Evolutionary conservation across 2,797 vertebrate species (phyloP).

Genomic region (Liasis olivaceus): DNA sequence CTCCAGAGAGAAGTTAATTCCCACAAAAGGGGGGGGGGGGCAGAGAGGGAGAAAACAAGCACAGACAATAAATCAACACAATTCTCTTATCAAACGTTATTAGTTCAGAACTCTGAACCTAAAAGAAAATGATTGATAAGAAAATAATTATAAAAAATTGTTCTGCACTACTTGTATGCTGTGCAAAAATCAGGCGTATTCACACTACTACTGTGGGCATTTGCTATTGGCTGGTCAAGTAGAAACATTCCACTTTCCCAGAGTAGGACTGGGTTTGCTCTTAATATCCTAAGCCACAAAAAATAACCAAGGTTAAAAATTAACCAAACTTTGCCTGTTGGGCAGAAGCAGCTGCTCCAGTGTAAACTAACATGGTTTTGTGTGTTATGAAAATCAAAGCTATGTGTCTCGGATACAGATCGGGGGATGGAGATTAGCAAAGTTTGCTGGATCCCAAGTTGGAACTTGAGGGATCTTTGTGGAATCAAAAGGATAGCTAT

Average conservation of each 20-base stretch:
- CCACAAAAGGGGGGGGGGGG: not conserved
- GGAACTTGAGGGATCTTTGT: not conserved
- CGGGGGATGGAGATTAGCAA: not conserved
- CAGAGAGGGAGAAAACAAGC: not conserved
- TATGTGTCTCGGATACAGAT: not conserved
- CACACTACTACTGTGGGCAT: not conserved
- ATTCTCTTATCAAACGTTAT: not conserved
- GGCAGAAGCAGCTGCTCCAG: too few species aligned
- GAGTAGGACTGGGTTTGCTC: not conserved
- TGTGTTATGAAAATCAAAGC: not conserved
- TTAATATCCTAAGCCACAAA: not conserved
- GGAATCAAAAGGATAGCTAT: not conserved
- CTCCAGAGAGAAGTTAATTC: not conserved
- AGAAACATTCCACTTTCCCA: not conserved
- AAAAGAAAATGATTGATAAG: not conserved
- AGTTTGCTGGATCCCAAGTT: not conserved
- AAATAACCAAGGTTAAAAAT: not conserved
- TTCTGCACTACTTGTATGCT: not conserved
- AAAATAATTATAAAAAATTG: not conserved
- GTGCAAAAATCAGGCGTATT: not conserved
- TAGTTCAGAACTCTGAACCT: not conserved
- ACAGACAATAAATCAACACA: not conserved
- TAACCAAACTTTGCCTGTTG: not conserved
- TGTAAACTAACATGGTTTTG: not conserved
- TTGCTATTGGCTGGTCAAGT: not conserved